Evolutionary conservation across 2,797 vertebrate genomes (phyloP).

Genomic region (Limosa lapponica): DNA sequence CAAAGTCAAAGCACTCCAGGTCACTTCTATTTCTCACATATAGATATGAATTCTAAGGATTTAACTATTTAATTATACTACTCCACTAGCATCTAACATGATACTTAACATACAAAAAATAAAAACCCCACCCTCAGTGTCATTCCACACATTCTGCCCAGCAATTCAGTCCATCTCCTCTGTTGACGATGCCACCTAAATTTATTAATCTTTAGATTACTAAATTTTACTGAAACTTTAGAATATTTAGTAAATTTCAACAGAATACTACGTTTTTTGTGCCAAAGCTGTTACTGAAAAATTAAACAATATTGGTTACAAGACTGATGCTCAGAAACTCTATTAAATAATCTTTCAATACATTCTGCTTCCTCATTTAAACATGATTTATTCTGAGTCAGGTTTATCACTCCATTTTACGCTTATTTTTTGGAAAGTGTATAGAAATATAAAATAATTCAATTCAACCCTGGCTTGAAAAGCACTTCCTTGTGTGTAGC

Average conservation of each 20-base stretch:
- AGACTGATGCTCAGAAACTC: slow-evolving; percentile 42
- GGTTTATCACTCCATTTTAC: slow-evolving; percentile 41
- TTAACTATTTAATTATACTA: background rate
- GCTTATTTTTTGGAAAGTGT: slow-evolving; percentile 42
- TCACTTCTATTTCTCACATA: background rate
- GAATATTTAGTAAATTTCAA: background rate
- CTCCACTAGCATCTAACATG: background rate
- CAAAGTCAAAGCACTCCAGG: background rate
- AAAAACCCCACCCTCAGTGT: background rate
- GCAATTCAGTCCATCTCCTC: background rate
- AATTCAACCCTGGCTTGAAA: background rate
- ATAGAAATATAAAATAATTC: slow-evolving; percentile 48
- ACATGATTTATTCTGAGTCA: slow-evolving; percentile 37
- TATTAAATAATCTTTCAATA: slow-evolving; percentile 51
- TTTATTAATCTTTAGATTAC: background rate
- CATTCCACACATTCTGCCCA: background rate
- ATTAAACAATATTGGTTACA: slow-evolving; percentile 52
- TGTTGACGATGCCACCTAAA: background rate
- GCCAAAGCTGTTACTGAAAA: slow-evolving; percentile 47
- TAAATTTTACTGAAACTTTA: too few species aligned
- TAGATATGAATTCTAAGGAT: background rate
- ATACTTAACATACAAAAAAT: background rate
- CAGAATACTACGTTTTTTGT: background rate
- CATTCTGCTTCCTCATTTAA: background rate
- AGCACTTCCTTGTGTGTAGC: background rate